phyloP scores from a whole-genome alignment of 2,888 invertebrate species.

The Clunio marinus region DNA sequence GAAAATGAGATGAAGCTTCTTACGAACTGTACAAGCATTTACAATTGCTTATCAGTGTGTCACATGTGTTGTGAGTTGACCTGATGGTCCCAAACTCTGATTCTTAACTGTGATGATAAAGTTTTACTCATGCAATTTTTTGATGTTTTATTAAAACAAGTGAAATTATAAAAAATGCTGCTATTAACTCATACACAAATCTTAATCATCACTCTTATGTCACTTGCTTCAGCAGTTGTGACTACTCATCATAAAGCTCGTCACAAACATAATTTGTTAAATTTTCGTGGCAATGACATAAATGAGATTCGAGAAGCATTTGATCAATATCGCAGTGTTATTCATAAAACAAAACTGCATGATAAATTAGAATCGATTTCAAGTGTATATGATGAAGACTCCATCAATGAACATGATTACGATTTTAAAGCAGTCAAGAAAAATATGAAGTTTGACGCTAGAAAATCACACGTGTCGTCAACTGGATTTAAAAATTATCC shows the following conservation, averaged over 20 bases:
- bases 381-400: too few relatives aligned
- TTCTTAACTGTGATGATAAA: neutral
- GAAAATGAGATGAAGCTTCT: neutral
- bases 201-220: neutral
- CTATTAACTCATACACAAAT: neutral
- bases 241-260: neutral
- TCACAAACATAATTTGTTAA: neutral
- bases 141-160: neutral
- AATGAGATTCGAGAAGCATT: constrained; percentile 10
- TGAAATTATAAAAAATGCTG: neutral
- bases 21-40: neutral
- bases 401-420: too few relatives aligned
- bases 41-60: neutral
- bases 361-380: too few relatives aligned
- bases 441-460: too few relatives aligned
- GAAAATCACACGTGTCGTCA: too few relatives aligned
- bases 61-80: neutral
- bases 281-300: neutral
- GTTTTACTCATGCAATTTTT: neutral
- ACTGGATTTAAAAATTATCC: too few relatives aligned
- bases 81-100: neutral
- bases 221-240: neutral
- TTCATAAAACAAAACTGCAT: neutral
- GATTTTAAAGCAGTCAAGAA: too few relatives aligned
- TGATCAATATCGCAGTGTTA: neutral